These are phyloP conservation scores for Serripes groenlandicus DNA, from an alignment of 2,888 invertebrate genomes.

Conservation along the genomic window DNA sequence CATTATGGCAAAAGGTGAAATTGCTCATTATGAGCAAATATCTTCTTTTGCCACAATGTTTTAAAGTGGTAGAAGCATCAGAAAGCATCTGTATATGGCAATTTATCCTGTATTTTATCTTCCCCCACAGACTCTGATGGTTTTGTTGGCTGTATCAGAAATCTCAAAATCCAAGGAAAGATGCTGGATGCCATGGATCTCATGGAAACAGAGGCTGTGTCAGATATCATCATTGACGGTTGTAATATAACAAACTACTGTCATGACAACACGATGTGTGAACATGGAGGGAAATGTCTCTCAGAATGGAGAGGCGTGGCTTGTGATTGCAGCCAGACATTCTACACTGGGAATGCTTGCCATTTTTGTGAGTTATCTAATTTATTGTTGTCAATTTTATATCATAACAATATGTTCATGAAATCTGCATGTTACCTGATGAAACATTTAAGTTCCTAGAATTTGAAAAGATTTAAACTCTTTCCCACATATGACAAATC, in stretches of 20 bases:
- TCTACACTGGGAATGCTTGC: slow-evolving; percentile 97
- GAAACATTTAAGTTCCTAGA: no score
- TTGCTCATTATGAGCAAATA: no score
- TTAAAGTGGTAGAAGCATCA: no score
- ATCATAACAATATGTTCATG: neutral
- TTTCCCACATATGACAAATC: no score
- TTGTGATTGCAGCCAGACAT: slow-evolving; percentile 96
- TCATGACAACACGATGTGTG: slow-evolving; percentile 88
- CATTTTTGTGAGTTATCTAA: slow-evolving; percentile 93
- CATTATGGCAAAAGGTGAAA: no score
- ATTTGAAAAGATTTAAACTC: no score
- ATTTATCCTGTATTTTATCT: no score
- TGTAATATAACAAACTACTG: slow-evolving; percentile 83
- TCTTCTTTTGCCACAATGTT: no score
- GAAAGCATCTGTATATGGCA: no score
- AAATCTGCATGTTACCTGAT: no score
- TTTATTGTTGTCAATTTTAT: no score
- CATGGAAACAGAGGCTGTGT: slow-evolving; percentile 74
- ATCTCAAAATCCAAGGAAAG: slow-evolving; percentile 81
- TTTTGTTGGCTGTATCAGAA: slow-evolving; percentile 86
- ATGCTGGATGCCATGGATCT: slow-evolving; percentile 83
- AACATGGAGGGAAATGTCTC: slow-evolving; percentile 96
- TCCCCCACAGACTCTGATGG: slow-evolving; percentile 76
- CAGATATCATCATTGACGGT: slow-evolving; percentile 81
- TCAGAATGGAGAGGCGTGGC: slow-evolving; percentile 94